Evolutionary conservation across 2,113 vertebrate species (phyloP), one percentile per base, ranked within the genome.

Genomic region (Chlorodrepanis virens): DNA sequence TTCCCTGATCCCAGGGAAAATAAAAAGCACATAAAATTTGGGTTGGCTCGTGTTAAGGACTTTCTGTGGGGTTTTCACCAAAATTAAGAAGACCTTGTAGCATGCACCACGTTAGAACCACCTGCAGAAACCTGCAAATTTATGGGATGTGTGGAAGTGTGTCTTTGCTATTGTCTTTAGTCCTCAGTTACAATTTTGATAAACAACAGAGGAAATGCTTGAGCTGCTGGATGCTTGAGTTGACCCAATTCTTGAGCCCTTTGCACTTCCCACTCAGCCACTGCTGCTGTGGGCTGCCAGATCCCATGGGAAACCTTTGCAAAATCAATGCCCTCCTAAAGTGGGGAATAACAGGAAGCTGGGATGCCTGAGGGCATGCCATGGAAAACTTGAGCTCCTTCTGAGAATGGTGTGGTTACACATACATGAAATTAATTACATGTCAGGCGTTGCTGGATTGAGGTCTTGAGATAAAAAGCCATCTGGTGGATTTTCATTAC

Each of bases 401-500:
- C 63, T 54, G 42, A 61, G 12, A 42, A 33, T 42, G 49, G 5
- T 27, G 63, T 76, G 79, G 64, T 77, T 37, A 14, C 1, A 77
- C 56, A 69, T 14, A 47, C 63, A 63, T 61, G 42, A 59, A 77
- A 83, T 69, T 83, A 77, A 90, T 83, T 56, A 63, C 79, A 90
- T 72, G 60, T 74, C 69, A 59, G 89, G 8, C 8, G 1, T 64
- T 81, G 47, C n/a, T 52, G 64, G 64, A 67, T 71, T 68, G 76
- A 68, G 35, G 35, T 63, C 76, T 90, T 4, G 20, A 92, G 49
- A 84, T 57, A 44, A 84, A 96, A 74, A 86, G 29, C 54, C 71
- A 86, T 86, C 80, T 92, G 76, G 64, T 84, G 61, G 60, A 81
- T 81, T 92, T 94, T 93, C 72, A 83, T 94, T 89, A 68, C 68